Percentiles rank a stretch among this genome's conserved stretches.
Conservation (phyloP, 2,113 vertebrate genomes). For the Nannospalax galili region DNA sequence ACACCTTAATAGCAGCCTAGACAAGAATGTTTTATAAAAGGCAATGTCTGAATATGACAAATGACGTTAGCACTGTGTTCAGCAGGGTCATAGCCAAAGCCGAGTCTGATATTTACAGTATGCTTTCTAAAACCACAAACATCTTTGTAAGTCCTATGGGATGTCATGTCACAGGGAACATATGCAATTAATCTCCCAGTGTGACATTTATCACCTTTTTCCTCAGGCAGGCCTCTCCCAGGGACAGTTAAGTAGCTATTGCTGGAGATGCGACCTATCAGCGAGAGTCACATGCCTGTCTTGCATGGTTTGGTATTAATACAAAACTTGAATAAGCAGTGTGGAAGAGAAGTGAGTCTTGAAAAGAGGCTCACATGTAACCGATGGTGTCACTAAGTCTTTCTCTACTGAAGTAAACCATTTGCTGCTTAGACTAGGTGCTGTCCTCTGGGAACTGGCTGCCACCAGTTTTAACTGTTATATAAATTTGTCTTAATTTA, state of each 20-base stretch:
- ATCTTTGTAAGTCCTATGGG: slow-evolving; percentile 75
- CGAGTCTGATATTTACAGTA: slow-evolving; percentile 83
- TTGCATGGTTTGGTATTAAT: neutral
- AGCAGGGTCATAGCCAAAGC: slow-evolving; percentile 76
- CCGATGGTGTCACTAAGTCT: slow-evolving; percentile 22
- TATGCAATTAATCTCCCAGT: slow-evolving; percentile 85
- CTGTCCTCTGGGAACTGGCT: slow-evolving; percentile 26
- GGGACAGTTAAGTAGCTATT: slow-evolving; percentile 30
- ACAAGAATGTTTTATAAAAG: slow-evolving; percentile 74
- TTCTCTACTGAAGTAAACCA: slow-evolving; percentile 41
- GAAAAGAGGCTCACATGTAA: slow-evolving; percentile 30
- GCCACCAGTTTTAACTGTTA: slow-evolving; percentile 30
- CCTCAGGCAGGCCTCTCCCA: slow-evolving; percentile 58
- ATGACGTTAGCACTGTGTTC: slow-evolving; percentile 82
- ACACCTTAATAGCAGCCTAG: slow-evolving; percentile 72
- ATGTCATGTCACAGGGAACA: slow-evolving; percentile 78
- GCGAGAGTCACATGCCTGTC: neutral
- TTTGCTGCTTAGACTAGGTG: slow-evolving; percentile 15
- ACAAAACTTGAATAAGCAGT: neutral
- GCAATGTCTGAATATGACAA: slow-evolving; percentile 85
- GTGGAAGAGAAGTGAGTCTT: slow-evolving; percentile 9
- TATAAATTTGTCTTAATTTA: slow-evolving; percentile 66
- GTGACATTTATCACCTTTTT: slow-evolving; percentile 80
- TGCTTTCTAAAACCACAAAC: slow-evolving; percentile 81
- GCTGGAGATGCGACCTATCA: slow-evolving; percentile 74